Evolutionary conservation across 2,113 vertebrate genomes (phyloP), one percentile per base, ranked within the genome.

Genomic region (Megaceryle torquata): DNA sequence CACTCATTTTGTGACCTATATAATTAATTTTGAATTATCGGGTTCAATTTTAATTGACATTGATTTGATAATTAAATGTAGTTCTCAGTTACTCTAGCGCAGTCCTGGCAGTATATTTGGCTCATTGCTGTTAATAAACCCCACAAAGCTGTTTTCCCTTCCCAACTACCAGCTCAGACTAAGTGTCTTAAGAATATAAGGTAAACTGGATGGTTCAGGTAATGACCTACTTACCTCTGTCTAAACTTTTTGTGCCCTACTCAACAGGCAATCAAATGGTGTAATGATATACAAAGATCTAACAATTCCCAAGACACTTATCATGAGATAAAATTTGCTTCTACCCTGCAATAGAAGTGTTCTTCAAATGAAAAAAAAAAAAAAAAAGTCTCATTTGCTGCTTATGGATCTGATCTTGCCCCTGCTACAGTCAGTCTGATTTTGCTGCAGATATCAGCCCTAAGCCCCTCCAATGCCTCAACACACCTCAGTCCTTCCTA

Each of bases 21-120:
- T 88, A 94, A 93, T 88, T 93, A 93, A 82, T 81, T 91, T 88
- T 86, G 31, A 92, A 81, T 78, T 13, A 83, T 24, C 70, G 7
- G 39, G 51, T 96, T 97, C 72, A 75, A 75, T 93, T 84, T 83
- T 93, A 95, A 92, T 86, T 94, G 86, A 86, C 56, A 92, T 84
- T 70, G 80, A 70, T 81, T 88, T 92, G 72, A 88, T 93, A 93
- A 95, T 96, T 95, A 94, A 93, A 74, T 46, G 37, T 78, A 63
- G 50, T 74, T 95, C 68, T 70, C 74, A 81, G 28, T 59, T 83
- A 29, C 51, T 69, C 39, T 82, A 72, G 59, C n/a, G n/a, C 64
- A 67, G 31, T 75, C n/a, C 64, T 70, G 75, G 68, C 44, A 93
- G 61, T 8, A 18, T 0, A 0, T 77, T 81, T 18, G 0, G 17